A percentile compares a stretch with the other conserved stretches of the same genome.
These are phyloP conservation scores for Achlya flavicornis DNA, from an alignment of 2,888 invertebrate species.

Conservation along the genomic window DNA sequence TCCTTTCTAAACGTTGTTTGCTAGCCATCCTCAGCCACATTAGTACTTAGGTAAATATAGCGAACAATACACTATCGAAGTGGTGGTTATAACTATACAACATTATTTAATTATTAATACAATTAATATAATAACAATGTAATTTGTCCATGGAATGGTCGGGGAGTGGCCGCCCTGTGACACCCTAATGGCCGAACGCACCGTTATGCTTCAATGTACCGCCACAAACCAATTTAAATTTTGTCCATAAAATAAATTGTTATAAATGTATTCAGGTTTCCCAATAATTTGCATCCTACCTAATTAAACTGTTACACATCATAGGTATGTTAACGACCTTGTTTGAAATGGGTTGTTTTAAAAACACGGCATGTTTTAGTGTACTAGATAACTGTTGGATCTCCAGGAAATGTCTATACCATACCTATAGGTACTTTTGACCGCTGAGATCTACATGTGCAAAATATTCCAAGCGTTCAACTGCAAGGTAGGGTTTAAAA, in stretches of 20 bases:
- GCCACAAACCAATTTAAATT: constrained; percentile 55
- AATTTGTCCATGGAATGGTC: constrained; percentile 50
- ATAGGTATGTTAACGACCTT: neutral
- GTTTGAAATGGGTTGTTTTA: neutral
- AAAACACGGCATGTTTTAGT: neutral
- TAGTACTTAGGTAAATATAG: neutral
- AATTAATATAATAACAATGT: constrained; percentile 55
- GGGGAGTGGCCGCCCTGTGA: constrained; percentile 40
- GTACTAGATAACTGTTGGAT: neutral
- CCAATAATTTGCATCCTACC: constrained; percentile 21
- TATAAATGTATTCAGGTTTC: constrained; percentile 30
- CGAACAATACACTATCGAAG: neutral
- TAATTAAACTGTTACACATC: constrained; percentile 24
- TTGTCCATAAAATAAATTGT: constrained; percentile 42
- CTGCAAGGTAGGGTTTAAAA: no score
- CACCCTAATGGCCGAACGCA: constrained; percentile 48
- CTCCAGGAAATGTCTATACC: no score
- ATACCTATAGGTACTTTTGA: no score
- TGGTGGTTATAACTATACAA: constrained; percentile 23
- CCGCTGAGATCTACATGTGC: no score
- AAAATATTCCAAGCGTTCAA: no score
- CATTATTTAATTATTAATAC: constrained; percentile 22
- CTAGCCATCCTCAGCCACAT: no score
- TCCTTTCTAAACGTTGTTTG: no score
- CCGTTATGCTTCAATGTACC: constrained; percentile 42